A percentile compares a stretch with the other conserved stretches of the same genome.
These are phyloP conservation scores for Plutella xylostella DNA, from an alignment of 2,888 invertebrate species.

Conservation along the genomic window DNA sequence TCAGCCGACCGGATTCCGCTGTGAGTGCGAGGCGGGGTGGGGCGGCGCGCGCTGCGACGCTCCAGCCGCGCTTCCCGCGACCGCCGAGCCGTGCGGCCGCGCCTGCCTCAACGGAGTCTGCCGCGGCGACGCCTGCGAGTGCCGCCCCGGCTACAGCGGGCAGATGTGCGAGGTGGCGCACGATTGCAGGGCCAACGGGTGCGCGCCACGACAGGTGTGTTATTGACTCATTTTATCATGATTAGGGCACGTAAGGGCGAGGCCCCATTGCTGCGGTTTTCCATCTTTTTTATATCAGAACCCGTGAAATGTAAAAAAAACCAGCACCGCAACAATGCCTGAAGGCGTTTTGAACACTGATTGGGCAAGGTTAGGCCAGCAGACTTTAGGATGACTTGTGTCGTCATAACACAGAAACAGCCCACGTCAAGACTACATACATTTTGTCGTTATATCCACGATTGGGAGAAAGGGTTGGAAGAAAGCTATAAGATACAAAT, in stretches of 20 bases:
- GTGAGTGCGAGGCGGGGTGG: slow-evolving; percentile 80
- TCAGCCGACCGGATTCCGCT: slow-evolving; percentile 65
- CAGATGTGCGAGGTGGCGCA: slow-evolving; percentile 68
- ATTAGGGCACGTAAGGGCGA: neutral
- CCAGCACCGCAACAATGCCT: no score
- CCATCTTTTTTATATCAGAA: no score
- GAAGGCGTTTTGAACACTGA: no score
- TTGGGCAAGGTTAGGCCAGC: no score
- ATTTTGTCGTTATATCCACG: no score
- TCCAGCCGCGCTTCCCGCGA: slow-evolving; percentile 65
- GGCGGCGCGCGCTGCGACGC: slow-evolving; percentile 70
- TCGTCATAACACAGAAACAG: no score
- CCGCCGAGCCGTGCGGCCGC: slow-evolving; percentile 50
- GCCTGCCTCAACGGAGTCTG: slow-evolving; percentile 77
- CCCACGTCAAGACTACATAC: no score
- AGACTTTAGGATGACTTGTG: no score
- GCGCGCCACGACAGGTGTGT: neutral
- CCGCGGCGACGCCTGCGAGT: slow-evolving; percentile 66
- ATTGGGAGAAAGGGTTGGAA: no score
- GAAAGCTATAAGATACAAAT: no score
- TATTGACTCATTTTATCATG: neutral
- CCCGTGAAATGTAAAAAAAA: no score
- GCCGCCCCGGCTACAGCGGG: slow-evolving; percentile 75
- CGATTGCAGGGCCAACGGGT: neutral
- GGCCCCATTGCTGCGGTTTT: no score